phyloP scores from a whole-genome alignment of 2,797 vertebrate genomes.

The Macrochelys suwanniensis region DNA sequence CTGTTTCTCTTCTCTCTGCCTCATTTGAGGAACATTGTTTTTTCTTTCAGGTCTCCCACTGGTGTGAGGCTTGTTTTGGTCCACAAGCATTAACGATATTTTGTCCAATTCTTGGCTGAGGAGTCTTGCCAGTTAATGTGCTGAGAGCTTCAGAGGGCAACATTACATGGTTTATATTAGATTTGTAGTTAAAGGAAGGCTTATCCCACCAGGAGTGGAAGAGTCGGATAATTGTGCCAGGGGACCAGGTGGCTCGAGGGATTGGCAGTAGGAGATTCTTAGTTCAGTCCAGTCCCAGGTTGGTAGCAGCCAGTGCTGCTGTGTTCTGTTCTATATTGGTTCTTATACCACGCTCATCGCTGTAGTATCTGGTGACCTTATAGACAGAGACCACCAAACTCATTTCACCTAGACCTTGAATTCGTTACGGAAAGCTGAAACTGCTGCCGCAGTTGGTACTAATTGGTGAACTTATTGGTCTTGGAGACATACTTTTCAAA shows the following conservation, averaged over 20 bases:
- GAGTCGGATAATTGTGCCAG: not conserved
- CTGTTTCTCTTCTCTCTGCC: conserved; percentile 45
- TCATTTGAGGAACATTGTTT: not conserved
- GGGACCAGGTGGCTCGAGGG: not conserved
- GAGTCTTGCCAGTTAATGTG: not conserved
- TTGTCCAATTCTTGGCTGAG: not conserved
- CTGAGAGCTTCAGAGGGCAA: conserved; percentile 1
- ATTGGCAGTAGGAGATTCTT: not conserved
- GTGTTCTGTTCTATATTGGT: accelerated
- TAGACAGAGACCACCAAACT: not conserved
- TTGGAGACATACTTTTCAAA: not conserved
- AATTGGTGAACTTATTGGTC: not conserved
- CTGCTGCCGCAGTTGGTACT: accelerated
- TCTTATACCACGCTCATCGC: accelerated
- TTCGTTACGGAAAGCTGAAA: not conserved
- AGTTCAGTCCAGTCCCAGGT: not conserved
- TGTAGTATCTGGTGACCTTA: not conserved
- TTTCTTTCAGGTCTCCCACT: conserved; percentile 17
- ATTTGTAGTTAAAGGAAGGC: conserved; percentile 21
- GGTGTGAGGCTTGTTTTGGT: conserved; percentile 50
- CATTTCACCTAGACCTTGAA: not conserved
- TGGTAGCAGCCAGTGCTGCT: conserved; percentile 5
- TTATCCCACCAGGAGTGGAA: not conserved
- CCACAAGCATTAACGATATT: not conserved
- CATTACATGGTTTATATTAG: not conserved